Evolutionary conservation across 2,888 invertebrate genomes (phyloP), one percentile per base, ranked within the genome.

Genomic region (Ennomos fuscantarius): DNA sequence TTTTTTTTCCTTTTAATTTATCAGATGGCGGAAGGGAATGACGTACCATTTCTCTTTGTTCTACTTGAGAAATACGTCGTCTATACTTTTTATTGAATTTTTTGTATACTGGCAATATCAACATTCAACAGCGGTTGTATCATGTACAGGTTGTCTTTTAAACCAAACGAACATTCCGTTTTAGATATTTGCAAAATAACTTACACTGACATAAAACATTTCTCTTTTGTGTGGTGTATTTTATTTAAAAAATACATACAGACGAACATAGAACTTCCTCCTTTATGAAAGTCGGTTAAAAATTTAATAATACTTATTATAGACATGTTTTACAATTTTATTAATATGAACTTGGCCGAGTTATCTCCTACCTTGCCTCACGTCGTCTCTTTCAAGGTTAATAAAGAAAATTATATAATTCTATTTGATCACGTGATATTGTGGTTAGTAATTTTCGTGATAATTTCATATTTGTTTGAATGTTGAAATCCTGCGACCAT

Each of bases 1-100:
- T 60, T 60, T 65, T 62, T 41, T 60, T 62, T 58, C 43, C 53
- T 53, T 59, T 61, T 55, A 59, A 50, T 48, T 52, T 55, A 45
- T 48, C 34, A 37, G 10, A 33, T 35, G 15, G 9, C 8, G 15
- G 8, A 11, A 3, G 12, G 10, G 35, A 9, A 9, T 12, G n/a
- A 1, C 24, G 41, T 11, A 36, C 15, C n/a, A 39, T 54, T 41
- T 37, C 33, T 44, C 36, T 44, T 9, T 33, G 35, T 35, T 33
- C 10, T 44, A 10, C 12, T 24, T 24, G 24, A 24, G 24, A 24
- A 24, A 24, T 24, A 24, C 24, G 24, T 24, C 24, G 24, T 24
- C 24, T 3, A 24, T 24, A 24, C 24, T 24, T 24, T 24, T 24
- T 24, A 24, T 24, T 24, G 24, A 2, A 3, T 24, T 24, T 24